Evolutionary conservation across 2,888 invertebrate genomes (phyloP).

Genomic region (Uropetala carovei): DNA sequence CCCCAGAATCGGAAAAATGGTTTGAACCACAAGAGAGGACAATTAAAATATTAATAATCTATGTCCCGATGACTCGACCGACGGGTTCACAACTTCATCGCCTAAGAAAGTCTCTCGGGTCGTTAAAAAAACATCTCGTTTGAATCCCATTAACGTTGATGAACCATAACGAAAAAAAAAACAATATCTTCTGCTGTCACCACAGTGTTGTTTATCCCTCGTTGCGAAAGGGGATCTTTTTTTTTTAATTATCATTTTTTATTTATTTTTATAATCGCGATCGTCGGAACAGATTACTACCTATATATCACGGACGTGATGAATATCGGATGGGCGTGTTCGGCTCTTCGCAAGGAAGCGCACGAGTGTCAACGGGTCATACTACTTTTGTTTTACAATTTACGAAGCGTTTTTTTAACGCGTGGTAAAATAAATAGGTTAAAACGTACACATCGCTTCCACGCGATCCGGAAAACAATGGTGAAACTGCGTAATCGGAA

Average conservation of each 20-base stretch:
- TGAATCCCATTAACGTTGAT: conserved; percentile 24
- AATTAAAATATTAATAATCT: too few relatives aligned
- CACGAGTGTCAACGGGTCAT: too few relatives aligned
- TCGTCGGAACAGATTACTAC: background rate
- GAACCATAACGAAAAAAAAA: background rate
- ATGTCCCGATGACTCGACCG: too few relatives aligned
- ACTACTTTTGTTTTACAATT: too few relatives aligned
- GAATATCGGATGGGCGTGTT: background rate
- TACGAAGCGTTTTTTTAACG: too few relatives aligned
- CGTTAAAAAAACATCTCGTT: conserved; percentile 18
- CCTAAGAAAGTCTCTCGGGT: background rate
- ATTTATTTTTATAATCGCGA: background rate
- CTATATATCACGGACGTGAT: background rate
- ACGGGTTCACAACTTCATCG: background rate
- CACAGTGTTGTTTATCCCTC: background rate
- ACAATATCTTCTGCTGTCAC: background rate
- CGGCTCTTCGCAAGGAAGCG: too few relatives aligned
- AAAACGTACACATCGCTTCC: background rate
- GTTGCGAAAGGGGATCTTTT: background rate
- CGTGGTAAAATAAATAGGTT: too few relatives aligned
- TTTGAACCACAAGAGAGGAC: too few relatives aligned
- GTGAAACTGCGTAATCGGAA: background rate
- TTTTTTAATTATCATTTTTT: background rate
- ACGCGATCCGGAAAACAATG: background rate
- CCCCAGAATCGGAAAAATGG: too few relatives aligned